Evolutionary conservation across 2,797 vertebrate species (phyloP).

Genomic region (Tapirus indicus): DNA sequence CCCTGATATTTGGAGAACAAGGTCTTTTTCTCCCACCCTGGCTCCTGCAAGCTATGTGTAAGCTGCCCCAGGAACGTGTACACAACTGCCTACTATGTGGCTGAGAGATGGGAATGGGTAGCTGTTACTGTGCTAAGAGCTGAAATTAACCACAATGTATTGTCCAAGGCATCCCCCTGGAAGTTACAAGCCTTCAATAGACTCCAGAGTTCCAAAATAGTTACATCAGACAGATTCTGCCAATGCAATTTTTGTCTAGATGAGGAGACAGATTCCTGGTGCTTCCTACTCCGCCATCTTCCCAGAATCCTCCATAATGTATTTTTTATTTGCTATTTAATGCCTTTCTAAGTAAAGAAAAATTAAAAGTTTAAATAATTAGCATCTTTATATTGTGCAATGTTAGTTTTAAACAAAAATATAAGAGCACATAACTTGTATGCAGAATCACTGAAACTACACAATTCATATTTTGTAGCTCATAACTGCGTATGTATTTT

Average conservation of each 20-base stretch:
- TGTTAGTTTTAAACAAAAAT: not conserved
- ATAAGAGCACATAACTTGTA: not conserved
- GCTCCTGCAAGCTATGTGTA: not conserved
- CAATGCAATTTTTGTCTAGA: not conserved
- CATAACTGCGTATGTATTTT: not conserved
- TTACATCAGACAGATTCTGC: not conserved
- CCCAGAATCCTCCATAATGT: not conserved
- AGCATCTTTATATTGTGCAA: not conserved
- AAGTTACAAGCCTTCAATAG: not conserved
- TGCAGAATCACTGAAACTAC: not conserved
- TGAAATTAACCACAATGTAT: not conserved
- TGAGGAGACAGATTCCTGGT: not conserved
- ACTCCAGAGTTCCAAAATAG: not conserved
- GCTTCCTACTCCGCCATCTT: not conserved
- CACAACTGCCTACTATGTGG: accelerated
- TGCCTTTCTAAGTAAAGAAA: not conserved
- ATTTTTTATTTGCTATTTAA: not conserved
- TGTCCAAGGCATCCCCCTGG: not conserved
- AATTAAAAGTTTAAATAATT: not conserved
- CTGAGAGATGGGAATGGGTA: not conserved
- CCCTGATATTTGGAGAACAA: not conserved
- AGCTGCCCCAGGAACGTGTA: not conserved
- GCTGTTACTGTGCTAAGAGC: not conserved
- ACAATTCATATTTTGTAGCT: not conserved
- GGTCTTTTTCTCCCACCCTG: not conserved